Evolutionary conservation across 2,888 invertebrate species (phyloP), one percentile per base, ranked within the genome.

Genomic region (Axea sp.): DNA sequence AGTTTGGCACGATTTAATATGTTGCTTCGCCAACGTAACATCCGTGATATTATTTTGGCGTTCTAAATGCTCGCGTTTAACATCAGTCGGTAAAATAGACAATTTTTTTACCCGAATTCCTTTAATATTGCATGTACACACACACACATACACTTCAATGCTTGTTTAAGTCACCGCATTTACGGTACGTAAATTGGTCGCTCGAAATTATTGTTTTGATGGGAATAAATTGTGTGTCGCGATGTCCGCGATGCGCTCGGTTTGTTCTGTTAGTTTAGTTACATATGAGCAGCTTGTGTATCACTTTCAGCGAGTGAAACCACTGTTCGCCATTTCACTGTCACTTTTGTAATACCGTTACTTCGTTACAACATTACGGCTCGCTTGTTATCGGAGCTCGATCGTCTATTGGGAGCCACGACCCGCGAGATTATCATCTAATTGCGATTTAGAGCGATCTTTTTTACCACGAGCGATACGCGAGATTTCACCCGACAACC

Each of bases 281-380:
- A 73, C 67, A 67, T 75, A 67, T 76, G 76, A 60, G 76, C 75
- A 65, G 73, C n/a, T n/a, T n/a, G n/a, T n/a, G 81, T 80, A 80
- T 83, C 82, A 81, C 82, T 82, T 82, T 82, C 81, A 79, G 75
- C 77, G 77, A 81, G 83, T 81, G 82, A 83, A 83, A 82, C 81
- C 77, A 71, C 75, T 60, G 71, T 77, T 77, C 78, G 80, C 80
- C 81, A 80, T 81, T 83, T 82, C 82, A 84, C 84, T 83, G 84
- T 84, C 84, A 83, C 83, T 84, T 84, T 84, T 84, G 83, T 83
- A 84, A 83, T 84, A 79, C 83, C 84, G 84, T 83, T 83, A 60
- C 33, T 53, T 60, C 49, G 75, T 60, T 68, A 69, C 72, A 67
- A 62, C 71, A 71, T 67, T 65, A 73, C 72, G 47, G 30, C 72